Evolutionary conservation across 2,888 invertebrate genomes (phyloP).

Genomic region (Altica lythri): DNA sequence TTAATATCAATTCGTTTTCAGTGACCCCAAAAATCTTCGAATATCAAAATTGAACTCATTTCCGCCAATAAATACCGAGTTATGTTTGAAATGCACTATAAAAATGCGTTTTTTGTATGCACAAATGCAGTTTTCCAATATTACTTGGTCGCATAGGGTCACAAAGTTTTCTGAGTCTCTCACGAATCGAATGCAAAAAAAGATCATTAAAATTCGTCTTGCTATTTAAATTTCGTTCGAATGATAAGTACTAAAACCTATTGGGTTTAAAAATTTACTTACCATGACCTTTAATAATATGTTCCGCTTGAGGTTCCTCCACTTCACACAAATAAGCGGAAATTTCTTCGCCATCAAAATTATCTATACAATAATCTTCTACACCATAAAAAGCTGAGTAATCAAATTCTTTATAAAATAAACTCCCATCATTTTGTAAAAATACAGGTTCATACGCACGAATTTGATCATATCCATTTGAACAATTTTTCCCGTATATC

Average conservation of each 20-base stretch:
- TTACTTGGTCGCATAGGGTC: too few species aligned
- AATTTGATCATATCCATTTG: not conserved
- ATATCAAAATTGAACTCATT: too few species aligned
- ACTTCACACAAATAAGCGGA: conserved; percentile 22
- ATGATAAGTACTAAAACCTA: not conserved
- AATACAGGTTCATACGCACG: conserved; percentile 11
- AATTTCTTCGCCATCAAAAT: not conserved
- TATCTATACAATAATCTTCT: conserved; percentile 29
- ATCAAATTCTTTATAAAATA: conserved; percentile 18
- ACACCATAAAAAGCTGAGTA: conserved; percentile 8
- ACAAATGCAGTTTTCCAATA: too few species aligned
- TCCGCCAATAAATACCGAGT: too few species aligned
- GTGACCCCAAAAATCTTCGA: too few species aligned
- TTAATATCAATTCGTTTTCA: too few species aligned
- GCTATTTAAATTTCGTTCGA: too few species aligned
- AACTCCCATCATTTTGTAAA: conserved; percentile 25
- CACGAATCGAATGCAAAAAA: too few species aligned
- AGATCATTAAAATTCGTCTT: too few species aligned
- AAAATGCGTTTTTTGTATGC: too few species aligned
- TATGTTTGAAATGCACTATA: too few species aligned
- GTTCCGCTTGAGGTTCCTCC: not conserved
- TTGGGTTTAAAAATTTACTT: not conserved
- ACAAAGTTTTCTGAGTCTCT: too few species aligned
- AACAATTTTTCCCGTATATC: conserved; percentile 15
- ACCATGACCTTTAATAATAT: conserved; percentile 13